Evolutionary conservation across 2,113 vertebrate genomes (phyloP), one percentile per base, ranked within the genome.

Genomic region (Heterochromis multidens): DNA sequence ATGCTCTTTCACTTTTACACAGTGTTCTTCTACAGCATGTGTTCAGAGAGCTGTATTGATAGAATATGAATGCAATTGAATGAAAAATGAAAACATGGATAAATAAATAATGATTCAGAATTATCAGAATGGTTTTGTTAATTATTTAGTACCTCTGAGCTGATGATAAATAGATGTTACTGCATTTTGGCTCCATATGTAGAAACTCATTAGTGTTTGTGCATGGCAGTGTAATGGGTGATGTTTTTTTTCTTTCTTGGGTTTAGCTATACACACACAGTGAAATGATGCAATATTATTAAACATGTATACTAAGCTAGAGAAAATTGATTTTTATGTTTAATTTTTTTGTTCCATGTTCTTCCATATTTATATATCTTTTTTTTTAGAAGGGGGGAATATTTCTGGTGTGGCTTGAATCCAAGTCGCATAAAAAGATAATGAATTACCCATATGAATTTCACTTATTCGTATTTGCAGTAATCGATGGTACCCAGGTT

Each of bases 101-200:
- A 7, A 79, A 91, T 89, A 84, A 84, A 77, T 79, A 82, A 80
- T 52, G 19, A 31, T 16, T 27, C 16, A 7, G 33, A 84, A 79
- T 82, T 21, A 58, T 63, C 37, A 72, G 84, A 65, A 65, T 16
- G 33, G 43, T 58, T 16, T 1, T 40, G 14, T 89, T 82, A 82
- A 89, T 85, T 63, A 91, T 89, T 91, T 5, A 77, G 58, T 10
- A 21, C 14, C 89, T 82, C 59, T 57, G 58, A 58, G 79, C 76
- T 3, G 79, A 70, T 87, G 67, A 84, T 84, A 80, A 89, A 80
- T 25, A 57, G 63, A 67, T 12, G 63, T 5, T 81, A 49, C 81
- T 84, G 78, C 78, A 25, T 78, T 88, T 81, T 81, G 87, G 88
- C 79, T 79, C 31, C 16, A 4, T 17, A 25, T 78, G 67, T 17